Conservation (phyloP, 2,113 vertebrate species). For the Halichoeres trimaculatus region DNA sequence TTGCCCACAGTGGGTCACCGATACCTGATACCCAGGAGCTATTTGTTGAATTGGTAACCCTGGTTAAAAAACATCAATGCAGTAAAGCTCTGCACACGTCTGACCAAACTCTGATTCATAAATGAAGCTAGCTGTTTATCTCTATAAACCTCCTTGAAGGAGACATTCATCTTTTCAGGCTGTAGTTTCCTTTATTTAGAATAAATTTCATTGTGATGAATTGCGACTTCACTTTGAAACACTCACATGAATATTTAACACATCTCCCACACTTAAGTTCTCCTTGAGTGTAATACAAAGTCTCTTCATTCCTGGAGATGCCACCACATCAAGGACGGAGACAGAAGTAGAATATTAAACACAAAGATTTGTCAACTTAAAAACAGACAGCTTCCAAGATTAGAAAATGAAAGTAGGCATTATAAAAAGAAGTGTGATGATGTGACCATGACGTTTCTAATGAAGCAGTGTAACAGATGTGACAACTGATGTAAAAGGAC, state of each 20-base stretch:
- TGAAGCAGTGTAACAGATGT: neutral
- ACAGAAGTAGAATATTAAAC: neutral
- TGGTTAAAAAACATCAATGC: neutral
- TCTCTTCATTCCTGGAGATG: neutral
- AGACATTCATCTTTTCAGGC: neutral
- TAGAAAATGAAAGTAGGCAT: neutral
- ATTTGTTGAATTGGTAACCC: too few species aligned
- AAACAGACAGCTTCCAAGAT: constrained; percentile 3
- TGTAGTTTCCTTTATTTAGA: neutral
- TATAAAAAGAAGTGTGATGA: neutral
- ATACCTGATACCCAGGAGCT: too few species aligned
- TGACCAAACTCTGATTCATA: neutral
- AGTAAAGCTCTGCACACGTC: neutral
- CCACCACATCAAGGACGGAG: neutral
- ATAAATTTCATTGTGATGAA: neutral
- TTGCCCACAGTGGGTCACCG: too few species aligned
- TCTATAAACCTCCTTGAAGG: neutral
- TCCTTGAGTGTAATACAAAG: neutral
- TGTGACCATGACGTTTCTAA: neutral
- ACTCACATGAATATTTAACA: constrained; percentile 28
- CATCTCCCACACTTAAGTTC: neutral
- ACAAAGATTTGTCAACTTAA: constrained; percentile 4
- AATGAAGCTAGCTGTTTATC: neutral
- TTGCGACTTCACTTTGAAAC: neutral
- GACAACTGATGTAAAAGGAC: neutral